Evolutionary conservation across 2,888 invertebrate species (phyloP).

Genomic region (Acleris literana): DNA sequence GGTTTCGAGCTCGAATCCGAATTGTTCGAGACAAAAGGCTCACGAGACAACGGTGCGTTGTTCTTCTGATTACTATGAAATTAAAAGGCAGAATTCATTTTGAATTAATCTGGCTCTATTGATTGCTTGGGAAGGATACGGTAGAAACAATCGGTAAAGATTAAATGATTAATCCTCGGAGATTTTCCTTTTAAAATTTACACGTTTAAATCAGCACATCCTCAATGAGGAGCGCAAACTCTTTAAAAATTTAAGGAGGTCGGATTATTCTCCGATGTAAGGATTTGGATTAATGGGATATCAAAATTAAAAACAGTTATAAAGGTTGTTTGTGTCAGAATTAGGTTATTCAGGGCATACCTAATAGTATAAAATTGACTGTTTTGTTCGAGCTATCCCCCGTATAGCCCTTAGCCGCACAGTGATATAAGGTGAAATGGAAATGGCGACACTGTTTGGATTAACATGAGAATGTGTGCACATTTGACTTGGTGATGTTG

Average conservation of each 20-base stretch:
- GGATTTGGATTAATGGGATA: slow-evolving; percentile 24
- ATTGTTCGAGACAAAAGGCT: slow-evolving; percentile 25
- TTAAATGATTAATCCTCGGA: slow-evolving; percentile 24
- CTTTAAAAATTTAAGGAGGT: slow-evolving; percentile 17
- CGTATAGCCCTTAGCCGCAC: slow-evolving; percentile 39
- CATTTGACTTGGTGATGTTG: slow-evolving; percentile 35
- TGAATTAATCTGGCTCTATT: slow-evolving; percentile 2
- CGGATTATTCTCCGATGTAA: slow-evolving; percentile 17
- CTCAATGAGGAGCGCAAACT: slow-evolving; percentile 18
- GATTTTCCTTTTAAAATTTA: slow-evolving; percentile 17
- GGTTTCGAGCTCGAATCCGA: slow-evolving; percentile 28
- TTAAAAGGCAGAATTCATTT: slow-evolving; percentile 5
- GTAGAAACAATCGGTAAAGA: slow-evolving; percentile 13
- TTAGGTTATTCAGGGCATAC: slow-evolving; percentile 42
- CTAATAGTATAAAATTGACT: slow-evolving; percentile 66
- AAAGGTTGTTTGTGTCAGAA: slow-evolving; percentile 58
- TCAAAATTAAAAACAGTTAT: slow-evolving; percentile 52
- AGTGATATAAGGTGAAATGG: slow-evolving; percentile 30
- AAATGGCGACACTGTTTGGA: slow-evolving; percentile 28
- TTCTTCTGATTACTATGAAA: slow-evolving; percentile 20
- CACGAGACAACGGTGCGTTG: slow-evolving; percentile 13
- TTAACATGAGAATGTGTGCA: slow-evolving; percentile 35
- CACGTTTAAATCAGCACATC: slow-evolving; percentile 21
- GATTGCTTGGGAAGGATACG: neutral
- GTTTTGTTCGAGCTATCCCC: slow-evolving; percentile 54